Evolutionary conservation across 2,888 invertebrate species (phyloP).

Genomic region (Brassicogethes aeneus): DNA sequence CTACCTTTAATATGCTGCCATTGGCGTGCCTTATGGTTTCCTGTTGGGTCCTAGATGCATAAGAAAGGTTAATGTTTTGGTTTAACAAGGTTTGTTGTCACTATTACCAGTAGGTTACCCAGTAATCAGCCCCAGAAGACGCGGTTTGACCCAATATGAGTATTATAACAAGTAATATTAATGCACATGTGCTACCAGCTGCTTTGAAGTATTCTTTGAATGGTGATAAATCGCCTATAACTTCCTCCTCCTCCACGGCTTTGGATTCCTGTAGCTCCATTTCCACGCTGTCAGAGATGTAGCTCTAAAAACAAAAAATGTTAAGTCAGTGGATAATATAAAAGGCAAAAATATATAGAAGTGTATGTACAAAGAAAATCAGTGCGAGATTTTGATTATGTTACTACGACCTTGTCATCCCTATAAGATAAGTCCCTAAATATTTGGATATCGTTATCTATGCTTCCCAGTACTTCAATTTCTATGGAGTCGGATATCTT

Average conservation of each 20-base stretch:
- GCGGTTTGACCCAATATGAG: not conserved
- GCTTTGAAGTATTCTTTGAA: constrained; percentile 1
- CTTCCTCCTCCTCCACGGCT: not conserved
- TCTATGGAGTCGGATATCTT: not conserved
- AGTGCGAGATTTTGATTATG: no score
- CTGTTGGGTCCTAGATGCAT: not conserved
- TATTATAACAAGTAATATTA: not conserved
- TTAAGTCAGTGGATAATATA: no score
- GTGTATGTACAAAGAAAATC: no score
- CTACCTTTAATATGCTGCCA: not conserved
- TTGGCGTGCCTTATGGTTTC: constrained; percentile 39
- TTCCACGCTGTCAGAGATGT: not conserved
- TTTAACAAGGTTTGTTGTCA: no score
- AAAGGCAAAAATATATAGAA: no score
- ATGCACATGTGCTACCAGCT: not conserved
- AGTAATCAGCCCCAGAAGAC: not conserved
- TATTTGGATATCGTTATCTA: not conserved
- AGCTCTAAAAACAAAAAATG: constrained; percentile 1
- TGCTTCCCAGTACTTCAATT: not conserved
- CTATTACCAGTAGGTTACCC: constrained; percentile 1
- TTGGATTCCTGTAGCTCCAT: not conserved
- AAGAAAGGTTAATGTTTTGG: no score
- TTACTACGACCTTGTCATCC: no score
- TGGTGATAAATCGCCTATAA: not conserved
- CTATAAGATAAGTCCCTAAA: not conserved